phyloP scores from a whole-genome alignment of 2,888 invertebrate genomes.

The Dione juno region DNA sequence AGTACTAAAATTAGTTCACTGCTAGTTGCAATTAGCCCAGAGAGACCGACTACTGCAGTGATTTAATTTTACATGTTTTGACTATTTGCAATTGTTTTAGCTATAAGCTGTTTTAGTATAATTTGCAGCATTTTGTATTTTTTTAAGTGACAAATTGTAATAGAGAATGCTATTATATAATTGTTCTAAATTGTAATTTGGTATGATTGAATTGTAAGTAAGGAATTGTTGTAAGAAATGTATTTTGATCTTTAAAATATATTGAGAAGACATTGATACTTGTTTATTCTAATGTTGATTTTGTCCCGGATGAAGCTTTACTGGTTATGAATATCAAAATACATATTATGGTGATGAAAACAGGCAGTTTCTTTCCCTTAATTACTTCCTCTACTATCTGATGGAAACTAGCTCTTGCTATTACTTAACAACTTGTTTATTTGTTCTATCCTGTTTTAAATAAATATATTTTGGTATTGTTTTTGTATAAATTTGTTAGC shows the following conservation, averaged over 20 bases:
- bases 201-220: constrained; percentile 76
- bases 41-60: constrained; percentile 52
- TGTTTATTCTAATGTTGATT: constrained; percentile 52
- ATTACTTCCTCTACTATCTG: background rate
- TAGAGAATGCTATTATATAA: constrained; percentile 57
- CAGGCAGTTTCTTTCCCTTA: background rate
- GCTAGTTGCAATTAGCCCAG: constrained; percentile 45
- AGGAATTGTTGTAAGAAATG: constrained; percentile 79
- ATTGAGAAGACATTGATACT: constrained; percentile 65
- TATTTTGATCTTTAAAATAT: constrained; percentile 83
- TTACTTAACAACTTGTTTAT: background rate
- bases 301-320: constrained; percentile 22
- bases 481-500: background rate
- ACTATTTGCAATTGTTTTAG: constrained; percentile 53
- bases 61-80: constrained; percentile 56
- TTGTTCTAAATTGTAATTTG: constrained; percentile 76
- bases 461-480: background rate
- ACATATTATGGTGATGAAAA: constrained; percentile 14
- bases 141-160: constrained; percentile 65
- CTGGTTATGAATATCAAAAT: constrained; percentile 17
- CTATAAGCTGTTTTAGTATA: constrained; percentile 70
- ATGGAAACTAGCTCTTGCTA: background rate
- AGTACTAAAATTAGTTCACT: constrained; percentile 58
- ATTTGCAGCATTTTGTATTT: constrained; percentile 73
- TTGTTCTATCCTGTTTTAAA: background rate